Evolutionary conservation across 2,888 invertebrate species (phyloP).

Genomic region (Steinernema hermaphroditum): DNA sequence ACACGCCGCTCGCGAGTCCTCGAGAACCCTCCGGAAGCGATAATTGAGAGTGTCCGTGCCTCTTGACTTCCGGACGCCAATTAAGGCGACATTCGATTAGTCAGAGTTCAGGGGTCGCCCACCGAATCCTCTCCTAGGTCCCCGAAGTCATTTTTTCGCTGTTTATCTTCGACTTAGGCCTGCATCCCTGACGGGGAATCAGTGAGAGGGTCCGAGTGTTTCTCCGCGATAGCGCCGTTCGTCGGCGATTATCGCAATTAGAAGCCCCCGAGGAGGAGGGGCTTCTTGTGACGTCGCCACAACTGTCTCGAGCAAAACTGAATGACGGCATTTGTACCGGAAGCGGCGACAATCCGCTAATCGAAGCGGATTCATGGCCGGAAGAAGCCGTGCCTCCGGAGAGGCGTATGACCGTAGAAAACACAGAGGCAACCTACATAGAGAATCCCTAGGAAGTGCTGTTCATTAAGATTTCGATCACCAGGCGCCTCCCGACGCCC

Average conservation of each 20-base stretch:
- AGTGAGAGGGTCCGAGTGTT: constrained; percentile 6
- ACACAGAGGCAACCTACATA: too few species aligned
- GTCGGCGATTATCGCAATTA: constrained; percentile 5
- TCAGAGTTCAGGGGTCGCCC: background rate
- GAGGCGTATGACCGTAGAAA: too few species aligned
- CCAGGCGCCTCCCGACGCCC: too few species aligned
- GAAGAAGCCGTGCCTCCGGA: too few species aligned
- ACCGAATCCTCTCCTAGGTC: background rate
- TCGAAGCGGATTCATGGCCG: background rate
- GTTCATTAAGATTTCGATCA: too few species aligned
- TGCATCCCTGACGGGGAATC: background rate
- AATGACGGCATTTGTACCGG: too few species aligned
- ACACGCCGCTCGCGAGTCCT: too few species aligned
- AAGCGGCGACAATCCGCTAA: background rate
- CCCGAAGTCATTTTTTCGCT: background rate
- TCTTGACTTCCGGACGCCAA: background rate
- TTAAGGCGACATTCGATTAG: background rate
- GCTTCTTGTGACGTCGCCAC: too few species aligned
- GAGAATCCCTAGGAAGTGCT: too few species aligned
- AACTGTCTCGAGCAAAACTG: too few species aligned
- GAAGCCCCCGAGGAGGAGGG: too few species aligned
- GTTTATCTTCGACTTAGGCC: background rate
- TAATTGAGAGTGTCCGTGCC: constrained; percentile 1
- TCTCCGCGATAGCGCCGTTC: background rate
- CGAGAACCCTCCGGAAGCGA: background rate